Evolutionary conservation across 2,113 vertebrate species (phyloP), one percentile per base, ranked within the genome.

Genomic region (Chrysochloris asiatica): DNA sequence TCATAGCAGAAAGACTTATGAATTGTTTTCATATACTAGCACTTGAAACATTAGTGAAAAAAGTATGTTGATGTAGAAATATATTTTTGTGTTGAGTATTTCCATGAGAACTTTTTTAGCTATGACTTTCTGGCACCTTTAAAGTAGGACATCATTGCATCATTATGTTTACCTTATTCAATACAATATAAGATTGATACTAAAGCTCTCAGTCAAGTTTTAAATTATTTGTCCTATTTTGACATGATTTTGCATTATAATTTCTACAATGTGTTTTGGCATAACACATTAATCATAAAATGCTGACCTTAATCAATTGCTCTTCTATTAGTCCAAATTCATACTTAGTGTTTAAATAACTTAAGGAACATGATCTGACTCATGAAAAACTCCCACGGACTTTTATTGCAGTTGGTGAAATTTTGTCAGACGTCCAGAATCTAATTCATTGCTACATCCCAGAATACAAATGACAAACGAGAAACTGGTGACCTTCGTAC

Each of bases 391-490:
- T 95, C 90, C 54, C 94, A 96, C 83, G 92, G 95, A 95, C 95
- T 95, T 95, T 94, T 92, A 93, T 65, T 96, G 93, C 88, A 94
- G 95, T 86, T 69, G 0, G 90, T 87, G 61, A 93, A 96, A 92
- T 90, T 92, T 90, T 93, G 93, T 95, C 94, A 95, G 93, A 92
- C 92, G 92, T 93, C 94, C 93, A 96, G 88, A 61, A 88, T 90
- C 86, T 93, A 95, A 97, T 83, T 95, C 81, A n/a, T 79, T 84
- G 48, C 69, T 89, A 47, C 41, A 84, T 94, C 90, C 94, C 83
- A 96, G 94, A 95, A 96, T 90, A 90, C 11, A 63, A 95, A 89
- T 61, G 76, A 76, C n/a, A 92, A 94, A 79, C 30, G 69, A 96
- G 94, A 97, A 94, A 95, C 80, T 72, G 86, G 30, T 56, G 73